A percentile compares a stretch with the other conserved stretches of the same genome.
These are phyloP conservation scores for Conomelus anceps DNA, from an alignment of 2,888 invertebrate genomes.

Conservation along the genomic window DNA sequence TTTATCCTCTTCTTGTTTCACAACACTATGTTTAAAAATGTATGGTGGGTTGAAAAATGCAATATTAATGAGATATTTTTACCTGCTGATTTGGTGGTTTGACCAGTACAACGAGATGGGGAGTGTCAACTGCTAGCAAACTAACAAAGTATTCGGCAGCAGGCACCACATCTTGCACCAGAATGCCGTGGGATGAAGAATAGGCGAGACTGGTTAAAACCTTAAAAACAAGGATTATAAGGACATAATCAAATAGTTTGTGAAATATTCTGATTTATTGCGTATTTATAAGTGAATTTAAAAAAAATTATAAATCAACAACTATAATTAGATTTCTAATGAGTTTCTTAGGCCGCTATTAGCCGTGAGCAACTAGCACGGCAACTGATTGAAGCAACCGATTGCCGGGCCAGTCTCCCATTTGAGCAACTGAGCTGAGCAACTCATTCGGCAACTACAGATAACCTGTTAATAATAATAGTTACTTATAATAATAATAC, in stretches of 20 bases:
- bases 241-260: slow-evolving; percentile 16
- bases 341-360: too few species aligned
- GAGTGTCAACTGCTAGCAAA: slow-evolving; percentile 37
- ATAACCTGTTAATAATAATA: too few species aligned
- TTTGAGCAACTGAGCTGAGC: too few species aligned
- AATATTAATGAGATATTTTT: background rate
- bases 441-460: too few species aligned
- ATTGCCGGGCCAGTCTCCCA: too few species aligned
- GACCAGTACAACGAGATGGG: slow-evolving; percentile 36
- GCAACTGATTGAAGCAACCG: too few species aligned
- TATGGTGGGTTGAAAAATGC: background rate
- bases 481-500: too few species aligned
- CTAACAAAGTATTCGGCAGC: slow-evolving; percentile 36
- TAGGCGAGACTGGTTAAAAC: slow-evolving; percentile 61
- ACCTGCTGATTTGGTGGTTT: slow-evolving; percentile 33
- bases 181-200: slow-evolving; percentile 59
- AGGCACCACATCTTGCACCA: slow-evolving; percentile 57
- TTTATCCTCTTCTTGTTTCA: background rate
- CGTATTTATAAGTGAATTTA: too few species aligned
- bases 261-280: too few species aligned
- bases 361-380: too few species aligned
- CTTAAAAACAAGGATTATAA: slow-evolving; percentile 14
- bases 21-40: background rate
- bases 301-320: too few species aligned
- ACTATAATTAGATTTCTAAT: too few species aligned